A percentile compares a stretch with the other conserved stretches of the same genome.
Conservation (phyloP, 1,140 invertebrate genomes). For the Rhagoletis zephyria region DNA sequence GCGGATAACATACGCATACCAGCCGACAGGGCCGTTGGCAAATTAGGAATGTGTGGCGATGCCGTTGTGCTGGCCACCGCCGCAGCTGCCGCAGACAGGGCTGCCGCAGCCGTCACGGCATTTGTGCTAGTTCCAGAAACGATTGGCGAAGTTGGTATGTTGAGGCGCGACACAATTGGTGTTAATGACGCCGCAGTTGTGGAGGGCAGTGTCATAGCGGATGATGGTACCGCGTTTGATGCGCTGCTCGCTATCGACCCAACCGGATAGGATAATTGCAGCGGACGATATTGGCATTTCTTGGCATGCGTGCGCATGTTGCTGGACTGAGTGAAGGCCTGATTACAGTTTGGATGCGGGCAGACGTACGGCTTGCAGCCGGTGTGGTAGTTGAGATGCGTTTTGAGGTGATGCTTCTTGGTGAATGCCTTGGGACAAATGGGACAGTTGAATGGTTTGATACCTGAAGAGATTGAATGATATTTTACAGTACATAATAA, state of each 20-base stretch:
- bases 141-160: constrained; percentile 14
- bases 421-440: constrained; percentile 90
- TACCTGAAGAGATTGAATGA: constrained; percentile 73
- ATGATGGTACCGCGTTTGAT: neutral
- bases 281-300: constrained; percentile 76
- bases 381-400: constrained; percentile 87
- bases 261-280: constrained; percentile 60
- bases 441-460: constrained; percentile 89
- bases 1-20: constrained; percentile 57
- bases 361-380: constrained; percentile 85
- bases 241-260: neutral
- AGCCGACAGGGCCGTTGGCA: constrained; percentile 55
- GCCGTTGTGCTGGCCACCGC: constrained; percentile 6
- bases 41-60: constrained; percentile 54
- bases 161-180: constrained; percentile 45
- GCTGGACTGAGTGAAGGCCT: constrained; percentile 84
- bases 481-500: constrained; percentile 44
- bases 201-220: constrained; percentile 6
- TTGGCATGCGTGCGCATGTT: constrained; percentile 86
- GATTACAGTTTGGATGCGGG: constrained; percentile 80
- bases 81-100: neutral
- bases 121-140: neutral
- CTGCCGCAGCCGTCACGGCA: neutral
- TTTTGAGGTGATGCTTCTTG: constrained; percentile 88
- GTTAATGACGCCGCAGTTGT: constrained; percentile 15